phyloP scores from a whole-genome alignment of 2,113 vertebrate genomes.

The Myodes glareolus region DNA sequence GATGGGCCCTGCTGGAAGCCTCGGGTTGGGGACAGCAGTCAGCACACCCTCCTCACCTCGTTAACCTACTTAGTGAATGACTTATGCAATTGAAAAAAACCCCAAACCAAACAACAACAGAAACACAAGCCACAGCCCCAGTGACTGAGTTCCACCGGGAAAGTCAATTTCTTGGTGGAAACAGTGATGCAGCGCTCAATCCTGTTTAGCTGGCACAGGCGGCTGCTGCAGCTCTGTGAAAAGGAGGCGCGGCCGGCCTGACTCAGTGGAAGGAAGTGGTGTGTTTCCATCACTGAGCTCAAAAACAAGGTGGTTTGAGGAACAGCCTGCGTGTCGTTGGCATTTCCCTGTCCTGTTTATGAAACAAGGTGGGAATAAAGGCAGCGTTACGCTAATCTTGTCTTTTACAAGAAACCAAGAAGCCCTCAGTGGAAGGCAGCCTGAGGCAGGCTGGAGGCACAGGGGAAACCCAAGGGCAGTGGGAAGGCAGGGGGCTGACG shows the following conservation, averaged over 20 bases:
- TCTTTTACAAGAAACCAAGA: conserved; percentile 85
- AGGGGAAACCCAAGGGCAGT: conserved; percentile 45
- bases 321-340: conserved; percentile 83
- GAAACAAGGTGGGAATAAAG: conserved; percentile 84
- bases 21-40: too few relatives aligned
- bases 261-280: conserved; percentile 88
- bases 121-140: background rate
- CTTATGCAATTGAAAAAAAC: background rate
- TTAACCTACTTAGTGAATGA: background rate
- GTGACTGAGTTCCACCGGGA: conserved; percentile 66
- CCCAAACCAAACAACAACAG: conserved; percentile 48
- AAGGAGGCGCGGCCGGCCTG: conserved; percentile 73
- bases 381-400: conserved; percentile 81
- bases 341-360: conserved; percentile 89
- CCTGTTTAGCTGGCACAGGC: conserved; percentile 55
- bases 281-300: conserved; percentile 85
- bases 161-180: conserved; percentile 79
- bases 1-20: too few relatives aligned
- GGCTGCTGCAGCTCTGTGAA: conserved; percentile 50
- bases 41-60: too few relatives aligned
- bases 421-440: conserved; percentile 55
- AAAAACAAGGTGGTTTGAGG: conserved; percentile 87
- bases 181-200: conserved; percentile 71
- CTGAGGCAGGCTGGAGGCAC: background rate
- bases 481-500: background rate